Percentiles rank a stretch among this genome's conserved stretches.
Conservation (phyloP, 2,888 invertebrate species). For the Brachylomia viminalis region DNA sequence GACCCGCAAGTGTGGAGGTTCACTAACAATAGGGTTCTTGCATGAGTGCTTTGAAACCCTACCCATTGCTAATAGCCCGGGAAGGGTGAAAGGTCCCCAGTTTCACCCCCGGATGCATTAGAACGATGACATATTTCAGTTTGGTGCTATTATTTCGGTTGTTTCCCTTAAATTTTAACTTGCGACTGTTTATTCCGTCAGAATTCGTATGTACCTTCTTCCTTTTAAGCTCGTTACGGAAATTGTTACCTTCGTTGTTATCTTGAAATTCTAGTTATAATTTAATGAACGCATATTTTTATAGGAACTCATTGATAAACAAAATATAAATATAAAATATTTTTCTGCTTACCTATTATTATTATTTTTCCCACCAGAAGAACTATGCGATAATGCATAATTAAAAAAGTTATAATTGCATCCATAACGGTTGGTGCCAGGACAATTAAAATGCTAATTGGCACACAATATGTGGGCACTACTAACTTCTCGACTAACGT, state of each 20-base stretch:
- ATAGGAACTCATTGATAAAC: slow-evolving; percentile 20
- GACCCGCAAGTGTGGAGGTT: slow-evolving; percentile 64
- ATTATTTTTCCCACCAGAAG: neutral
- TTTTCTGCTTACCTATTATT: slow-evolving; percentile 4
- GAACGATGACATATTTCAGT: slow-evolving; percentile 58
- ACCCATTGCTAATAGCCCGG: slow-evolving; percentile 62
- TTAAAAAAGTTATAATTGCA: slow-evolving; percentile 18
- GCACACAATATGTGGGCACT: slow-evolving; percentile 42
- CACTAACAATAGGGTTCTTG: slow-evolving; percentile 70
- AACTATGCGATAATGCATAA: slow-evolving; percentile 35
- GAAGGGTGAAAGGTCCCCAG: slow-evolving; percentile 63
- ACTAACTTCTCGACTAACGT: neutral
- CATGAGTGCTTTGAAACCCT: slow-evolving; percentile 68
- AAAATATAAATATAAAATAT: neutral
- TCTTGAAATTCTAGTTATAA: neutral
- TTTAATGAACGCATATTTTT: neutral
- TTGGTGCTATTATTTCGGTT: slow-evolving; percentile 66
- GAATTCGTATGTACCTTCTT: neutral
- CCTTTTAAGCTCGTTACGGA: neutral
- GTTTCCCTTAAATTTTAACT: slow-evolving; percentile 53
- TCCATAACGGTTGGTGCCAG: slow-evolving; percentile 20
- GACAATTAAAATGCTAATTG: slow-evolving; percentile 56
- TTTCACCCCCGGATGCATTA: slow-evolving; percentile 65
- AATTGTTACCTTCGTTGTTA: neutral
- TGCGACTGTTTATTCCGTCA: slow-evolving; percentile 11